Conservation (phyloP, 2,113 vertebrate species). For the Plecotus auritus region DNA sequence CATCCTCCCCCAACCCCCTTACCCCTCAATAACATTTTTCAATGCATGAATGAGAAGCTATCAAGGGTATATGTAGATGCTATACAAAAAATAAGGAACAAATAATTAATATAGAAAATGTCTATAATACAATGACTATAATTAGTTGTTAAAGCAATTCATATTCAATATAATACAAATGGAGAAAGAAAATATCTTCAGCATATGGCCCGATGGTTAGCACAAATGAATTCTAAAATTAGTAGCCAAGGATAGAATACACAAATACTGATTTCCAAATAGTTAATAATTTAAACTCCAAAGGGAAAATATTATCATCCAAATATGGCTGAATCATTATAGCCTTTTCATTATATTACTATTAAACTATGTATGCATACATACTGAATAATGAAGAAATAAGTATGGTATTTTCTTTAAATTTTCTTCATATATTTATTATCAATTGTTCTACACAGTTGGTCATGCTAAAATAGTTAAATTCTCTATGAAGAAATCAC, state of each 20-base stretch:
- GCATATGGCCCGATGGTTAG: background rate
- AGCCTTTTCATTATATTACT: background rate
- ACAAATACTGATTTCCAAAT: background rate
- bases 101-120: constrained; percentile 45
- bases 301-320: background rate
- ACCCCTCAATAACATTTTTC: background rate
- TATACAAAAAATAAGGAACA: background rate
- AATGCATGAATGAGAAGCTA: background rate
- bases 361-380: background rate
- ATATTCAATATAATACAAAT: constrained; percentile 5
- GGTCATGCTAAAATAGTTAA: background rate
- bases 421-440: background rate
- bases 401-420: background rate
- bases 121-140: background rate
- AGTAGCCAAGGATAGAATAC: background rate
- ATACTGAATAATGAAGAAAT: background rate
- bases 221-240: constrained; percentile 4
- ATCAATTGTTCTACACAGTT: background rate
- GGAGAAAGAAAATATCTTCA: background rate
- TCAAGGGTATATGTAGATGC: background rate
- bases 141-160: constrained; percentile 43
- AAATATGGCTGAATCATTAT: background rate
- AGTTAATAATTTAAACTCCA: background rate
- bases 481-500: background rate
- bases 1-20: background rate